A percentile compares a stretch with the other conserved stretches of the same genome.
These are phyloP conservation scores for Melanaphis sacchari DNA, from an alignment of 1,140 invertebrate genomes.

Conservation along the genomic window DNA sequence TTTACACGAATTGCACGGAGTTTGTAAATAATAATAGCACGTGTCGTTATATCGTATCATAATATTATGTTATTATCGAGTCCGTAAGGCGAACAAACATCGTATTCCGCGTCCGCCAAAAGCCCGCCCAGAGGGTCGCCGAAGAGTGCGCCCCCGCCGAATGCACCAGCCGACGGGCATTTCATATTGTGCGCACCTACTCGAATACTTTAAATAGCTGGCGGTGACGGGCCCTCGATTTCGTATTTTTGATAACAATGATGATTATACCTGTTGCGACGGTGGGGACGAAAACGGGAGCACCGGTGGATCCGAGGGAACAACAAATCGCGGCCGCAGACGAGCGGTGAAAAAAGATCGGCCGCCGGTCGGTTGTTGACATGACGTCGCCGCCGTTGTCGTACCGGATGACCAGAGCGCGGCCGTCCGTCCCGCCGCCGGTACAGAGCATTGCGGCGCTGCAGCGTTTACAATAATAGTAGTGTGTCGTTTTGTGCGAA, in stretches of 20 bases:
- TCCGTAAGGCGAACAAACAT: no score
- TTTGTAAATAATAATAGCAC: not conserved
- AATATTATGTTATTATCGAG: no score
- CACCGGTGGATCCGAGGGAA: not conserved
- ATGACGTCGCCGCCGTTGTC: not conserved
- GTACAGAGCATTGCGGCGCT: not conserved
- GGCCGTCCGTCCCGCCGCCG: no score
- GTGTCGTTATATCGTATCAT: not conserved
- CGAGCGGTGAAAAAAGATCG: not conserved
- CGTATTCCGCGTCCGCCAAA: no score
- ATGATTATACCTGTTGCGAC: not conserved
- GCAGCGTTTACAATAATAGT: not conserved
- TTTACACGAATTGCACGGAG: not conserved
- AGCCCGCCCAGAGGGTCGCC: not conserved
- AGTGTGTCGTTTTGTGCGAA: not conserved
- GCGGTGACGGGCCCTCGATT: no score
- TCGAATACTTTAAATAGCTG: no score
- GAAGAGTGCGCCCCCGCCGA: no score
- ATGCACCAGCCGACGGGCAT: no score
- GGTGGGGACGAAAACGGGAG: not conserved
- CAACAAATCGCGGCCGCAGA: not conserved
- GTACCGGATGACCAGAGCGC: not conserved
- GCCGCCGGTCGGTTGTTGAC: conserved; percentile 46
- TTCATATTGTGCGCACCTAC: no score
- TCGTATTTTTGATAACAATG: not conserved